Percentiles rank a stretch among this genome's conserved stretches.
Evolutionary conservation across 2,797 vertebrate genomes (phyloP).

Genomic region (Trichosurus vulpecula): DNA sequence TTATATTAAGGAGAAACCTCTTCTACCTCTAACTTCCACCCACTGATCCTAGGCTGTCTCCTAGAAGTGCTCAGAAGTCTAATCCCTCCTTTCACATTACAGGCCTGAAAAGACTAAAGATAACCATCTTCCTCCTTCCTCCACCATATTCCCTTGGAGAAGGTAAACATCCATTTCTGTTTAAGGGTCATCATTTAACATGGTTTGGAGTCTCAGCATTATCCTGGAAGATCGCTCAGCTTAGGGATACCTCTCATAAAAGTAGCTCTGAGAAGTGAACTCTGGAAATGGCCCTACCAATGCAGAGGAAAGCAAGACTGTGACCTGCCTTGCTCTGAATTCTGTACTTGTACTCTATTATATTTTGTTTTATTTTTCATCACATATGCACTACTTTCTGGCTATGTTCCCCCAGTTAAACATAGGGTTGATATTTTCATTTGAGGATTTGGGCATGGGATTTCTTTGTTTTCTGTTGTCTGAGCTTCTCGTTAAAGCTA

Average conservation of each 20-base stretch:
- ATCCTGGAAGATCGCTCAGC: background rate
- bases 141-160: background rate
- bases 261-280: background rate
- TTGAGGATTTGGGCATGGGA: background rate
- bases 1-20: background rate
- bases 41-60: background rate
- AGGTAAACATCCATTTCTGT: background rate
- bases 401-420: background rate
- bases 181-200: background rate
- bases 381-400: background rate
- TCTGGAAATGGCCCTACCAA: background rate
- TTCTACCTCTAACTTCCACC: background rate
- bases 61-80: background rate
- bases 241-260: background rate
- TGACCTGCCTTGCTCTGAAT: background rate
- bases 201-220: background rate
- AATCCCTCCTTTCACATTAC: background rate
- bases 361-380: background rate
- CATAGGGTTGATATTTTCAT: background rate
- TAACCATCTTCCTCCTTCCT: background rate
- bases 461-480: background rate
- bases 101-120: background rate
- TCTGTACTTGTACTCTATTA: background rate
- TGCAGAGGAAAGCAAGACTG: background rate
- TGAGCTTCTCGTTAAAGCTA: slow-evolving; percentile 18